Evolutionary conservation across 1,140 invertebrate genomes (phyloP).

Genomic region (Caenorhabditis tropicalis): DNA sequence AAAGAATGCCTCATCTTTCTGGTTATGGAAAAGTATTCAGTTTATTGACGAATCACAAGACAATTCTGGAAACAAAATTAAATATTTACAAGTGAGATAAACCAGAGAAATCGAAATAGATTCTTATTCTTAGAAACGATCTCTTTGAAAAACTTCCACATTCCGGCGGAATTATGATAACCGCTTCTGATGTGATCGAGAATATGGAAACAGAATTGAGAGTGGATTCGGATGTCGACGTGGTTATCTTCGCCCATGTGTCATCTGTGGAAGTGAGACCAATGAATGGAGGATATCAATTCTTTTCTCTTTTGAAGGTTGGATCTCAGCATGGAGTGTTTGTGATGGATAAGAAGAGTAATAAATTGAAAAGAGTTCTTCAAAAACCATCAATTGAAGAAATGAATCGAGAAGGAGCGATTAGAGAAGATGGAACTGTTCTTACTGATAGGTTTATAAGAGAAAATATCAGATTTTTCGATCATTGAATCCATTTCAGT

Average conservation of each 20-base stretch:
- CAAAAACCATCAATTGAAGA: constrained; percentile 3
- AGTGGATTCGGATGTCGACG: not conserved
- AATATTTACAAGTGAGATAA: not conserved
- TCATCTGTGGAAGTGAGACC: not conserved
- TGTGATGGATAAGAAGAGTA: not conserved
- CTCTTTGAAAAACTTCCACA: not conserved
- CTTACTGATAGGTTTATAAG: not conserved
- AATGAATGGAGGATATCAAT: too few relatives aligned
- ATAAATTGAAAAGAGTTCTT: not conserved
- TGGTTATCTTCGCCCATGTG: not conserved
- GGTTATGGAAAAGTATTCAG: constrained; percentile 24
- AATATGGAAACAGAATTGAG: not conserved
- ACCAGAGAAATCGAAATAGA: not conserved
- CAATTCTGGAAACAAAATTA: not conserved
- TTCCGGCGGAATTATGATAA: constrained; percentile 3
- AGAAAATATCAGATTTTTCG: not conserved
- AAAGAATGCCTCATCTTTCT: constrained; percentile 42
- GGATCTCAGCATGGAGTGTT: constrained; percentile 24
- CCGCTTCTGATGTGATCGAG: constrained; percentile 22
- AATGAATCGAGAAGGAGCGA: not conserved
- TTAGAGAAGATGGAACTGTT: not conserved
- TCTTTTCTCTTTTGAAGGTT: not conserved
- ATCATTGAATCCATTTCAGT: not conserved
- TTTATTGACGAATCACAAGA: not conserved
- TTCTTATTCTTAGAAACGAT: not conserved